Conservation (phyloP, 2,797 vertebrate species). For the Urocyon cinereoargenteus region DNA sequence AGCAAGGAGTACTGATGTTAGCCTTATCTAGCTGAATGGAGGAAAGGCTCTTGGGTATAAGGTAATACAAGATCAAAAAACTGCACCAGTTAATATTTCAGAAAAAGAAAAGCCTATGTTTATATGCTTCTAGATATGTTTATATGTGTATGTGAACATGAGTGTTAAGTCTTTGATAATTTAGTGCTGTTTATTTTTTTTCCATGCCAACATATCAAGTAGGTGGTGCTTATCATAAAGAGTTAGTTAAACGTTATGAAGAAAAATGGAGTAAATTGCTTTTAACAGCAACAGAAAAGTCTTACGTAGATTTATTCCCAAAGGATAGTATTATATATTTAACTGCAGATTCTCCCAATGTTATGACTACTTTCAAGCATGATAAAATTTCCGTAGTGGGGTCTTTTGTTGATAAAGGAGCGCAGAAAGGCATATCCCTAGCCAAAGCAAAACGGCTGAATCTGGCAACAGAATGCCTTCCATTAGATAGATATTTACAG, state of each 20-base stretch:
- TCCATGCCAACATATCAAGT: neutral
- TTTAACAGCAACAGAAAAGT: constrained; percentile 91
- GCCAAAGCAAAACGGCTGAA: constrained; percentile 95
- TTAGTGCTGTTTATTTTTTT: neutral
- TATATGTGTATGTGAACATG: neutral
- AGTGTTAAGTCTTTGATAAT: neutral
- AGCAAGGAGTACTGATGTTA: neutral
- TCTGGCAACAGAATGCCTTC: constrained; percentile 94
- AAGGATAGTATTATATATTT: constrained; percentile 94
- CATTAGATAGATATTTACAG: constrained; percentile 93
- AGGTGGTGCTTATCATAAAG: constrained; percentile 86
- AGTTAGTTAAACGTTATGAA: constrained; percentile 90
- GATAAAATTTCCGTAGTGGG: constrained; percentile 96
- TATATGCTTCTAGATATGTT: neutral
- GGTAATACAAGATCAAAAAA: neutral
- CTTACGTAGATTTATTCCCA: constrained; percentile 92
- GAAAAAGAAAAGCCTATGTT: neutral
- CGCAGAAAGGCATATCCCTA: constrained; percentile 90
- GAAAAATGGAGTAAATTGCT: constrained; percentile 90
- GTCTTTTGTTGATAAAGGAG: constrained; percentile 93
- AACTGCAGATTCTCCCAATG: constrained; percentile 95
- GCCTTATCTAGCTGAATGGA: neutral
- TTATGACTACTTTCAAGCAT: constrained; percentile 93
- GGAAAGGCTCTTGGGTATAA: neutral
- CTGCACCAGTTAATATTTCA: neutral